Percentiles rank a stretch among this genome's conserved stretches.
Conservation (phyloP, 2,797 vertebrate species). For the Acrossocheilus fasciatus region DNA sequence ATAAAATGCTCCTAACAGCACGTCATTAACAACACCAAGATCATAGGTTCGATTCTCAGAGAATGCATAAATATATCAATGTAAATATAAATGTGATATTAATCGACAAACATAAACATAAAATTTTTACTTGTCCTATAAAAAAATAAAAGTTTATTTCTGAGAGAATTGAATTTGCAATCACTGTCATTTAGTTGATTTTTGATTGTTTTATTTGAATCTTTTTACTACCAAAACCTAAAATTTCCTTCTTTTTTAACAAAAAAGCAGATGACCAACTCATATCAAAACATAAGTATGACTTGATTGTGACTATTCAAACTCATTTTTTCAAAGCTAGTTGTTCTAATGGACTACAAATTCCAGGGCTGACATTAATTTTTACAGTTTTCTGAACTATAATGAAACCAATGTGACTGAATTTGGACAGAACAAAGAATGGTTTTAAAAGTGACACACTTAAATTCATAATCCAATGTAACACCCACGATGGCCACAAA, state of each 20-base stretch:
- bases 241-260: not conserved
- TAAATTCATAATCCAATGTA: constrained; percentile 24
- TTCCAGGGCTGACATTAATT: not conserved
- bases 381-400: not conserved
- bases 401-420: not conserved
- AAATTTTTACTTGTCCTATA: not conserved
- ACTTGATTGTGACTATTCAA: not conserved
- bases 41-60: not conserved
- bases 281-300: not conserved
- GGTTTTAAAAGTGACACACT: constrained; percentile 32
- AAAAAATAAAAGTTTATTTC: not conserved
- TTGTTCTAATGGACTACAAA: not conserved
- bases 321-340: not conserved
- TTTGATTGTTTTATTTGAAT: not conserved
- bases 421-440: not conserved
- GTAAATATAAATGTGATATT: not conserved
- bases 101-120: not conserved
- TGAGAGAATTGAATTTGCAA: not conserved
- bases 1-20: not conserved
- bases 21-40: not conserved
- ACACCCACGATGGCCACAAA: not conserved
- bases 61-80: not conserved
- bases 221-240: not conserved
- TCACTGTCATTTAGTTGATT: not conserved
- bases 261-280: not conserved